phyloP scores from a whole-genome alignment of 37 sponge, comb jelly and placozoan species.

The Aplysina aerophoba region DNA sequence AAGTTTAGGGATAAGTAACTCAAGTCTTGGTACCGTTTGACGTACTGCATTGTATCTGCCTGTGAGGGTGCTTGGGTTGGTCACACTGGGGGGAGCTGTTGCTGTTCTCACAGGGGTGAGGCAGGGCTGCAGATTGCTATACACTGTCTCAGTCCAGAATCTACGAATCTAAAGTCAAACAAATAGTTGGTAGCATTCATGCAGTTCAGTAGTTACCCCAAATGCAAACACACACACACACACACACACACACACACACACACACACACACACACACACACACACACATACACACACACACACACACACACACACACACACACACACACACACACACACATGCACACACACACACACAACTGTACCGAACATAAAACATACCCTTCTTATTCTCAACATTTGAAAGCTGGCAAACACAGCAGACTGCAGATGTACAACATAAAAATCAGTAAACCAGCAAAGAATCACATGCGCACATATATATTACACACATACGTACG shows the following conservation, averaged over 20 bases:
- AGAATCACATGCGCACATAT: no score
- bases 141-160: slow-evolving; percentile 7
- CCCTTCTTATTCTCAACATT: neutral
- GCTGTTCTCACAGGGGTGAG: neutral
- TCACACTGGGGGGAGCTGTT: slow-evolving; percentile 1
- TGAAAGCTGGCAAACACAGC: neutral
- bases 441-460: neutral
- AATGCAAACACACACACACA: no score
- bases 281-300: neutral
- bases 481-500: neutral
- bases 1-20: no score
- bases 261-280: neutral
- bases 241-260: no score
- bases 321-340: neutral
- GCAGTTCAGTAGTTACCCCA: no score
- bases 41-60: slow-evolving; percentile 11
- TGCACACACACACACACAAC: neutral
- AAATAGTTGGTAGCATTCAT: no score
- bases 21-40: neutral
- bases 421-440: neutral
- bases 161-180: neutral
- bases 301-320: neutral
- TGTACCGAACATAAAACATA: neutral
- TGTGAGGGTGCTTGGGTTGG: neutral
- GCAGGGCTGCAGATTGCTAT: neutral